Percentiles rank a stretch among this genome's conserved stretches.
These are phyloP conservation scores for Napeogenes sylphis DNA, from an alignment of 2,888 invertebrate genomes.

Conservation along the genomic window DNA sequence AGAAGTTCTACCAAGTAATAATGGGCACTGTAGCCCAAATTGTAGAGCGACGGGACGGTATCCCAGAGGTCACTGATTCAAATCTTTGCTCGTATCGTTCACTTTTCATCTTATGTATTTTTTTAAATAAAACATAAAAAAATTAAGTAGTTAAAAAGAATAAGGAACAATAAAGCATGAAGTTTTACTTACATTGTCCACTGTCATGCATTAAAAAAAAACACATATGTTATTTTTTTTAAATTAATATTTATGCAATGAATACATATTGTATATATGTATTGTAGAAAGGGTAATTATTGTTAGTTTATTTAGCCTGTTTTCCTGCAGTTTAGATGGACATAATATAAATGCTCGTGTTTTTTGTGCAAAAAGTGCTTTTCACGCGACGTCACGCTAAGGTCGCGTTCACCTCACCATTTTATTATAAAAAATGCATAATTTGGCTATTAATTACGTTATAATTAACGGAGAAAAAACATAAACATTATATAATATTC, in stretches of 20 bases:
- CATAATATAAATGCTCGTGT: constrained; percentile 38
- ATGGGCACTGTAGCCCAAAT: no score
- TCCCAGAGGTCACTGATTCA: no score
- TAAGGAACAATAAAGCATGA: background rate
- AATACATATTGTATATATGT: no score
- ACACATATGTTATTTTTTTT: no score
- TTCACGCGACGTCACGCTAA: constrained; percentile 51
- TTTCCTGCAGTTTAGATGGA: constrained; percentile 15
- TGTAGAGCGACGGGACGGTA: no score
- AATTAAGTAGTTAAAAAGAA: no score
- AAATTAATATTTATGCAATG: no score
- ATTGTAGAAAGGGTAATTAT: constrained; percentile 8
- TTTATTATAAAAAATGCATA: constrained; percentile 20
- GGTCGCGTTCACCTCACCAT: constrained; percentile 40
- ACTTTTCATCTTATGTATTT: no score
- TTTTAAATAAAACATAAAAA: no score
- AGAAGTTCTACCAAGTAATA: no score
- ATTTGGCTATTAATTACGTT: constrained; percentile 26
- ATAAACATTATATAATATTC: constrained; percentile 8
- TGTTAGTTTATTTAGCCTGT: constrained; percentile 12
- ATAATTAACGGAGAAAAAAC: constrained; percentile 18
- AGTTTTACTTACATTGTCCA: background rate
- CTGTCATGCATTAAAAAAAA: no score
- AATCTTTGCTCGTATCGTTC: no score
- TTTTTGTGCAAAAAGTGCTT: constrained; percentile 42